These are phyloP conservation scores for Hypselothyrea guttata DNA, from an alignment of 2,888 invertebrate species.

Conservation along the genomic window DNA sequence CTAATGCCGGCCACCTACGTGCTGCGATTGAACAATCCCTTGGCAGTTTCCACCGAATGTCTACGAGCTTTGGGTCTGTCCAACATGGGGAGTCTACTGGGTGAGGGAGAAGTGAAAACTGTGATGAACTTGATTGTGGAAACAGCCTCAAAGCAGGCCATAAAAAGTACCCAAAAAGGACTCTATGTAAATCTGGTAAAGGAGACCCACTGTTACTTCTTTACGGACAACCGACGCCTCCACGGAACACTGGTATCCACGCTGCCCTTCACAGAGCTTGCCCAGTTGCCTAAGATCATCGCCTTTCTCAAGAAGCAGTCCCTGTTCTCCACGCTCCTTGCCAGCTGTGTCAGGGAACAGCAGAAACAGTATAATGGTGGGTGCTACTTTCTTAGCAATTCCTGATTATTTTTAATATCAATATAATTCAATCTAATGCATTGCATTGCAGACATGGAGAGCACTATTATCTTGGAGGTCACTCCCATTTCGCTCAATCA, in stretches of 20 bases:
- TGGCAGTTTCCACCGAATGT: slow-evolving; percentile 91
- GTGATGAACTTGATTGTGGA: slow-evolving; percentile 87
- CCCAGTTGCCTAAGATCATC: slow-evolving; percentile 94
- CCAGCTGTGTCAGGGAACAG: slow-evolving; percentile 93
- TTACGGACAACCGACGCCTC: slow-evolving; percentile 91
- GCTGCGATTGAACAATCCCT: slow-evolving; percentile 89
- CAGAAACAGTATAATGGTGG: slow-evolving; percentile 87
- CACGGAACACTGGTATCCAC: slow-evolving; percentile 84
- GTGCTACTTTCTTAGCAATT: slow-evolving; percentile 30
- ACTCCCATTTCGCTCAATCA: slow-evolving; percentile 94
- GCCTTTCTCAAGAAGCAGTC: slow-evolving; percentile 93
- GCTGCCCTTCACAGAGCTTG: slow-evolving; percentile 96
- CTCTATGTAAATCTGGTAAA: slow-evolving; percentile 95
- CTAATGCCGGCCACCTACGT: slow-evolving; percentile 96
- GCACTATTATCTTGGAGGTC: slow-evolving; percentile 93
- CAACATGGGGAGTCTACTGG: slow-evolving; percentile 75
- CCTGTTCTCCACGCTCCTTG: slow-evolving; percentile 93
- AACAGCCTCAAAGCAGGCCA: slow-evolving; percentile 88
- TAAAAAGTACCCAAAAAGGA: slow-evolving; percentile 89
- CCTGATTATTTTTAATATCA: too few relatives aligned
- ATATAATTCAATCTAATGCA: background rate
- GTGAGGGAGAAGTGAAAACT: slow-evolving; percentile 76
- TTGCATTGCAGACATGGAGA: slow-evolving; percentile 79
- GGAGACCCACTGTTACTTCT: slow-evolving; percentile 96
- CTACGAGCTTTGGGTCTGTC: slow-evolving; percentile 86